These are phyloP conservation scores for Archips xylosteana DNA, from an alignment of 2,888 invertebrate species.

Conservation along the genomic window DNA sequence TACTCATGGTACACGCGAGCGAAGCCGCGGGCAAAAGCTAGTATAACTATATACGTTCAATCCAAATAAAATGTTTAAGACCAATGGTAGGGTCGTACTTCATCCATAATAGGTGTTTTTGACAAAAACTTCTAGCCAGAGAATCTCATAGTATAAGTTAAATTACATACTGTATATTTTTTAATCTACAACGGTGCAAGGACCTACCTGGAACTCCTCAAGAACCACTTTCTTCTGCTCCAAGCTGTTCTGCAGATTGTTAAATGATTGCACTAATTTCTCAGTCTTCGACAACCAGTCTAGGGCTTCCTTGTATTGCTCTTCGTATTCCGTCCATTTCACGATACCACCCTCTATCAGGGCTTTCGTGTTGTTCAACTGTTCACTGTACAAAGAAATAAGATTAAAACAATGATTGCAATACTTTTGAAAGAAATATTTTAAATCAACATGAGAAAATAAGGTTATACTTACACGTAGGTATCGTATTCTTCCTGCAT, in stretches of 20 bases:
- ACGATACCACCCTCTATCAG: constrained; percentile 95
- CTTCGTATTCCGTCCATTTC: constrained; percentile 97
- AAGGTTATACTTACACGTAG: constrained; percentile 86
- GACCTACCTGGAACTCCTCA: constrained; percentile 92
- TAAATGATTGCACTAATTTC: constrained; percentile 94
- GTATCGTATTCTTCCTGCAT: constrained; percentile 96
- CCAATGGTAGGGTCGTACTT: too few relatives aligned
- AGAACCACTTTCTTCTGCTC: constrained; percentile 95
- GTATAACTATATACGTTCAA: too few relatives aligned
- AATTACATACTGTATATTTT: background rate
- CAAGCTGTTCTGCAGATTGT: constrained; percentile 95
- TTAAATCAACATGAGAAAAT: background rate
- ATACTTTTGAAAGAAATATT: background rate
- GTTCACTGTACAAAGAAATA: constrained; percentile 85
- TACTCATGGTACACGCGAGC: too few relatives aligned
- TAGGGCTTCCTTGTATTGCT: constrained; percentile 94
- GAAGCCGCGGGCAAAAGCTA: too few relatives aligned
- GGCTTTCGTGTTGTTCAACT: constrained; percentile 91
- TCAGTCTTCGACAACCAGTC: constrained; percentile 97
- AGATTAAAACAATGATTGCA: background rate
- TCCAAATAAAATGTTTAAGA: too few relatives aligned
- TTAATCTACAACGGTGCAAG: background rate
- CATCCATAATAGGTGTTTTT: too few relatives aligned
- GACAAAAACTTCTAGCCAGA: too few relatives aligned
- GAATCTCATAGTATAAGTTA: too few relatives aligned